phyloP scores from a whole-genome alignment of 2,113 vertebrate genomes.

The Balaeniceps rex region DNA sequence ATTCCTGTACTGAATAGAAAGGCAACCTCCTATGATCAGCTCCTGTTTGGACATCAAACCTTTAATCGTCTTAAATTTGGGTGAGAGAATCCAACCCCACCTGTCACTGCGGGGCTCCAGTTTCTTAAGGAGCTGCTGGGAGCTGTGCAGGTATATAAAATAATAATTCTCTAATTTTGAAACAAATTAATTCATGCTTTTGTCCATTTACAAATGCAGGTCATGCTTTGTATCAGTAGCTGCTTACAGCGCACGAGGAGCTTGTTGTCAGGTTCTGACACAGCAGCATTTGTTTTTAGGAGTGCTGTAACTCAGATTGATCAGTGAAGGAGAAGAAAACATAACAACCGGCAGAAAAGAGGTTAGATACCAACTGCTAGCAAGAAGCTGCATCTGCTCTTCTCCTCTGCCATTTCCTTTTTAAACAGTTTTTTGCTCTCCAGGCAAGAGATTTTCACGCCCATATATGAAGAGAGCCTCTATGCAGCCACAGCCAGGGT shows the following conservation, averaged over 20 bases:
- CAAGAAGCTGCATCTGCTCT: not conserved
- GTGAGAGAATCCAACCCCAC: not conserved
- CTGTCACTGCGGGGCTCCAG: not conserved
- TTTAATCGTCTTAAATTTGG: not conserved
- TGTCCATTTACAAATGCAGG: not conserved
- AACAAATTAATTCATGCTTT: not conserved
- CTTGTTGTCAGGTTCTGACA: not conserved
- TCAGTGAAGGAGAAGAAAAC: not conserved
- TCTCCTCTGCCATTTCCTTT: not conserved
- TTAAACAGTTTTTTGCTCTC: not conserved
- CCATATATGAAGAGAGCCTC: not conserved
- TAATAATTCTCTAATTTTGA: not conserved
- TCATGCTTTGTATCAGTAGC: not conserved
- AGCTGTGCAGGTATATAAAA: not conserved
- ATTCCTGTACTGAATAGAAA: not conserved
- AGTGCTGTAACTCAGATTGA: not conserved
- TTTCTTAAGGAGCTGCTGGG: not conserved
- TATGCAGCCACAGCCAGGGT: not conserved
- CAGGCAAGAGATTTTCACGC: not conserved
- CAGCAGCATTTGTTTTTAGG: not conserved
- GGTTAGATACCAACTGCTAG: not conserved
- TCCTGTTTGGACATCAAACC: not conserved
- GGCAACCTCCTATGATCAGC: not conserved
- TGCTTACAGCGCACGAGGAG: accelerated
- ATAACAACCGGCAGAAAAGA: not conserved